Evolutionary conservation across 2,113 vertebrate species (phyloP).

Genomic region (Redunca redunca): DNA sequence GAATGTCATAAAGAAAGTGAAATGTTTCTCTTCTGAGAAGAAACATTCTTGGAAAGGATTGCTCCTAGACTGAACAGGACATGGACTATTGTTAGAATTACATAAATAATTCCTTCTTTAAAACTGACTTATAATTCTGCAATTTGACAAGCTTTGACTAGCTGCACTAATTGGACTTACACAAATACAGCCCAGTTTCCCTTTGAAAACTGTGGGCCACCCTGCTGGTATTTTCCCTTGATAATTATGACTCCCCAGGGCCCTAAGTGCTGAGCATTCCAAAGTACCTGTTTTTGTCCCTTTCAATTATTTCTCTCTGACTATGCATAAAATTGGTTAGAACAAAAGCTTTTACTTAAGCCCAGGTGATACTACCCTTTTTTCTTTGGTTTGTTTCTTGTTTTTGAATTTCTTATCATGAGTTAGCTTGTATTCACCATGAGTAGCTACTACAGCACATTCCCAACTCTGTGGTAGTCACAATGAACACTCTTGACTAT

Average conservation of each 20-base stretch:
- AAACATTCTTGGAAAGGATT: background rate
- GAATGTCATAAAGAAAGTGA: background rate
- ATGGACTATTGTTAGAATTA: background rate
- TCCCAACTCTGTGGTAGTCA: background rate
- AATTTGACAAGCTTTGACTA: constrained; percentile 30
- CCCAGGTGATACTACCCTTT: background rate
- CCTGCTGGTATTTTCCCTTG: background rate
- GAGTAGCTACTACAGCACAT: background rate
- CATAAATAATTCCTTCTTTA: background rate
- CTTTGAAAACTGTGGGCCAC: background rate
- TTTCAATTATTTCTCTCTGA: background rate
- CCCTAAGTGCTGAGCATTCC: background rate
- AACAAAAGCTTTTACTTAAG: background rate
- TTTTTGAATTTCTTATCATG: background rate
- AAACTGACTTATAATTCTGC: background rate
- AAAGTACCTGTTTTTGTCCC: background rate
- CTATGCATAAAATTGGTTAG: background rate
- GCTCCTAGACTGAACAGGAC: background rate
- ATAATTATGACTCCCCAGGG: background rate
- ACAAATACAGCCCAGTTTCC: background rate
- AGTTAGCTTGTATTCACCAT: background rate
- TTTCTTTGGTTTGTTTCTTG: background rate
- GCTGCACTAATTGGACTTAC: background rate
- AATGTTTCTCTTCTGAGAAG: constrained; percentile 29
- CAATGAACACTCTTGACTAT: background rate